Evolutionary conservation across 2,113 vertebrate genomes (phyloP), one percentile per base, ranked within the genome.

Genomic region (Oreotrochilus melanogaster): DNA sequence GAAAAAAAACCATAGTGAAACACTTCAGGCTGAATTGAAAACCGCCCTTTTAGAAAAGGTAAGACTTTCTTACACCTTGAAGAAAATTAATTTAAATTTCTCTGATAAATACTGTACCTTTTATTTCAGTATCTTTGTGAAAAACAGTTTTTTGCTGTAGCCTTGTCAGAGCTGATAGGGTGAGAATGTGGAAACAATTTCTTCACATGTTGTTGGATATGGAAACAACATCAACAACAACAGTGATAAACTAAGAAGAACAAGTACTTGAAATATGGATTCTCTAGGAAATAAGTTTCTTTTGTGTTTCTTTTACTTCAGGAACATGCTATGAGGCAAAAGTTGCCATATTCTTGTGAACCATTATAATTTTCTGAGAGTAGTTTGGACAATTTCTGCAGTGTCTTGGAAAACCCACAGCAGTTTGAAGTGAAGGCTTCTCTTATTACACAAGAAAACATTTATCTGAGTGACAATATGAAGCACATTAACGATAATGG

Each of bases 1-100:
- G 95, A 98, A 99, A 95, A 98, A 97, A 84, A 98, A 98, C 80
- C 98, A 98, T 45, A 97, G 98, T 75, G 98, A 99, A 88, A 89
- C 92, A 5, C 97, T 98, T 66, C 97, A 99, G 80, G 96, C 97
- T 48, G 98, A 98, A 82, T 84, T 99, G 74, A 98, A 98, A 97
- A 97, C 72, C 65, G 93, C 95, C 71, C 31, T 98, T 84, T 96
- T 97, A 86, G 97, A 98, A 90, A 98, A 98, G 98, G 98, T 98
- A 96, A 89, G 93, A 70, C 67, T 88, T 61, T 57, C 70, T 86
- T 78, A 25, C 3, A 64, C 25, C 71, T 89, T 30, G 28, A 88
- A 88, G 78, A 82, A 93, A 92, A 96, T 66, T 4, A 94, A 58
- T 64, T 23, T 73, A 37, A 73, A 60, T 89, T 75, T 33, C 31